Evolutionary conservation across 2,113 vertebrate species (phyloP).

Genomic region (Orycteropus afer): DNA sequence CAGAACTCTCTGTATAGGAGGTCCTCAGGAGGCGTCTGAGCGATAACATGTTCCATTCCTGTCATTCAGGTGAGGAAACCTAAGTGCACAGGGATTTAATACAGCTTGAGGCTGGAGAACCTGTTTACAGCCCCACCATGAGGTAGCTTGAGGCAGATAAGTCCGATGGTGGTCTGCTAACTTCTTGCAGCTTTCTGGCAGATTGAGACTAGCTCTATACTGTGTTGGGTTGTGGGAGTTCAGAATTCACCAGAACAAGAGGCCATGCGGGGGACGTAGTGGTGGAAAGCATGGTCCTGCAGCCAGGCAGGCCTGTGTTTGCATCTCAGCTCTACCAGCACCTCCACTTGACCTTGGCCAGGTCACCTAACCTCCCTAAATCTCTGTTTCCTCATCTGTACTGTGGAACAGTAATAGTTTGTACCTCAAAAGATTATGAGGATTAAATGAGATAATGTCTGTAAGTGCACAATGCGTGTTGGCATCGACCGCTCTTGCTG

Average conservation of each 20-base stretch:
- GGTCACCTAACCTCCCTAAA: not conserved
- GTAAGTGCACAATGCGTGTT: not conserved
- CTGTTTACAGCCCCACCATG: not conserved
- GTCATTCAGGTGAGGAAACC: not conserved
- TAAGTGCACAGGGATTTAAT: not conserved
- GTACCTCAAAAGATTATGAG: not conserved
- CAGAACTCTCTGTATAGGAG: constrained; percentile 15
- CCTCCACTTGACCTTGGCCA: not conserved
- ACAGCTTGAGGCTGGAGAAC: not conserved
- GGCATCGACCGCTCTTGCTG: not conserved
- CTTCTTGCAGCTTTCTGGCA: not conserved
- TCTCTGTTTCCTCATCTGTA: constrained; percentile 11
- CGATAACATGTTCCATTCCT: not conserved
- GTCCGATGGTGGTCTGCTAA: not conserved
- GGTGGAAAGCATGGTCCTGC: not conserved
- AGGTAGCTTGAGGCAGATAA: not conserved
- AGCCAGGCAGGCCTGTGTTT: not conserved
- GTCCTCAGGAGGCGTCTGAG: constrained; percentile 22
- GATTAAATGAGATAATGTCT: constrained; percentile 9
- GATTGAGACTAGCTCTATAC: not conserved
- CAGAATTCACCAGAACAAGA: not conserved
- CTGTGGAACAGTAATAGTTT: not conserved
- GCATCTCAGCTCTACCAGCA: not conserved
- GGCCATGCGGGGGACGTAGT: not conserved
- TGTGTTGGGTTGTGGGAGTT: not conserved